Conservation (phyloP, 1,140 invertebrate genomes). For the Archivesica marissinica region DNA sequence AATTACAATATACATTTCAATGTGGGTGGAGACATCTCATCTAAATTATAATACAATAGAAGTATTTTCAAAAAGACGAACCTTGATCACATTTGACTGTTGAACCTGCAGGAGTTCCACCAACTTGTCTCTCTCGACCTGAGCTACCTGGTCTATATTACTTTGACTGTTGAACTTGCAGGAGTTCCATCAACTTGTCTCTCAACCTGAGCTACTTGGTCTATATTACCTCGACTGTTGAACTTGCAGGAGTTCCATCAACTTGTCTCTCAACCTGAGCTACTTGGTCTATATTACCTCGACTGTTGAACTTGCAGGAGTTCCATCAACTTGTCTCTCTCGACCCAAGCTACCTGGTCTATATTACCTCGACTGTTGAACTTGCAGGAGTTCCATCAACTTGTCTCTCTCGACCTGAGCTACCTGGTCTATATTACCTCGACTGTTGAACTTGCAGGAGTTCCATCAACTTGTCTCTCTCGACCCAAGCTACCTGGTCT, state of each 20-base stretch:
- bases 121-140: conserved; percentile 81
- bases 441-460: conserved; percentile 80
- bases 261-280: too few species aligned
- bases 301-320: conserved; percentile 80
- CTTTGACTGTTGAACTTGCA: too few species aligned
- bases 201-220: too few species aligned
- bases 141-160: conserved; percentile 75
- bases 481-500: conserved; percentile 77
- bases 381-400: conserved; percentile 79
- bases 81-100: too few species aligned
- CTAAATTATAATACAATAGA: too few species aligned
- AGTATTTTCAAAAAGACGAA: too few species aligned
- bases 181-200: too few species aligned
- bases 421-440: conserved; percentile 78
- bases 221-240: too few species aligned
- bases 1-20: too few species aligned
- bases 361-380: conserved; percentile 80
- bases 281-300: too few species aligned
- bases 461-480: conserved; percentile 80
- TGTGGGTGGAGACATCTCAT: too few species aligned
- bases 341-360: conserved; percentile 77
- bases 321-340: conserved; percentile 80
- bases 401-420: conserved; percentile 81
- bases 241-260: too few species aligned
- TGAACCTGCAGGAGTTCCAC: conserved; percentile 80